Percentiles rank a stretch among this genome's conserved stretches.
Evolutionary conservation across 2,797 vertebrate species (phyloP).

Genomic region (Garrulus glandarius): DNA sequence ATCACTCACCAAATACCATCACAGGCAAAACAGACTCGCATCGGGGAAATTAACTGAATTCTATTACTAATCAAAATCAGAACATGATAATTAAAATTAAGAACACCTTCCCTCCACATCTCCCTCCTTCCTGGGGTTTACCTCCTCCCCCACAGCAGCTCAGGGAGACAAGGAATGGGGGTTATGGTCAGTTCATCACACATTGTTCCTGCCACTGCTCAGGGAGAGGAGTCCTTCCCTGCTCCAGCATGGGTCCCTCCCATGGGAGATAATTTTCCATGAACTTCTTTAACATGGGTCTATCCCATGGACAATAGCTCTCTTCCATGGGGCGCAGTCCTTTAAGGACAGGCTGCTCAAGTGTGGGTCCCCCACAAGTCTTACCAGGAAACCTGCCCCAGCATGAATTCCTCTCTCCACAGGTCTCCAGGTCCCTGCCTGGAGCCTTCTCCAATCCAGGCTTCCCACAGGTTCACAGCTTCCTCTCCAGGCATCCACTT

Average conservation of each 20-base stretch:
- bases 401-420: accelerated
- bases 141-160: background rate
- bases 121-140: background rate
- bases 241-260: background rate
- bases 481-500: background rate
- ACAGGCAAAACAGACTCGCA: accelerated
- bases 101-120: background rate
- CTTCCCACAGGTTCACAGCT: background rate
- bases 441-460: background rate
- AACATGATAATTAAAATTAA: background rate
- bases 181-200: background rate
- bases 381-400: background rate
- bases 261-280: background rate
- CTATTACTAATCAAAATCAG: background rate
- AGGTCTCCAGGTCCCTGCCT: no score
- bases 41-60: background rate
- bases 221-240: background rate
- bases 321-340: background rate
- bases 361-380: background rate
- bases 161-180: background rate
- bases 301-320: background rate
- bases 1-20: background rate
- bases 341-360: background rate
- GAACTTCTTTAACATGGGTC: background rate
- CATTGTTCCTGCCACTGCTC: accelerated